These are phyloP conservation scores for Litocranius walleri DNA, from an alignment of 2,113 vertebrate genomes.

Conservation along the genomic window DNA sequence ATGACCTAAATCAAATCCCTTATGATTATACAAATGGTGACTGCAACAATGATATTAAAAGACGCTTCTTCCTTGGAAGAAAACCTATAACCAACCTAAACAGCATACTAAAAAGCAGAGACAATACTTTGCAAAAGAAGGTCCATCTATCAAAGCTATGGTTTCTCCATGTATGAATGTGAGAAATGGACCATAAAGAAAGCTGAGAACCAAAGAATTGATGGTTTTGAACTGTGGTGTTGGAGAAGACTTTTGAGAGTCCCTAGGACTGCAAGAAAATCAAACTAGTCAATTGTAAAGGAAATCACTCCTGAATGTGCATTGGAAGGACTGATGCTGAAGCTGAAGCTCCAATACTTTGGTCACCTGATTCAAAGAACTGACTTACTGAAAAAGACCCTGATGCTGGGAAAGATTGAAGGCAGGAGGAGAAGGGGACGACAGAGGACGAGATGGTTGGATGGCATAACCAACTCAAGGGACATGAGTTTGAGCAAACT, in stretches of 20 bases:
- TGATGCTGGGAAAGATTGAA: not conserved
- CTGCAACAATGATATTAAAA: not conserved
- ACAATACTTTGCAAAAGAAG: not conserved
- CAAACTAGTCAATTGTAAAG: not conserved
- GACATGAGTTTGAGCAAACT: not conserved
- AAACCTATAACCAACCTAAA: not conserved
- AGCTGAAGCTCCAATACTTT: not conserved
- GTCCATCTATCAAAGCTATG: not conserved
- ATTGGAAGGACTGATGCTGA: not conserved
- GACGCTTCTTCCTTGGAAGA: not conserved
- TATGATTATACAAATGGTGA: not conserved
- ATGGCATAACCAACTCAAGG: not conserved
- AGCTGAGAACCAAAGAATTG: not conserved
- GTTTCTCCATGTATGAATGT: not conserved
- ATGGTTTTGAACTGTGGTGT: not conserved
- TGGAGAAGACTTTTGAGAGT: not conserved
- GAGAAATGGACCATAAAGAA: not conserved
- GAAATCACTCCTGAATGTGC: not conserved
- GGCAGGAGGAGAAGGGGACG: not conserved
- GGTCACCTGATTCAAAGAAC: not conserved
- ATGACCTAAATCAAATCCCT: too few species aligned
- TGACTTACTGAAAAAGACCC: not conserved
- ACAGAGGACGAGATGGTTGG: not conserved
- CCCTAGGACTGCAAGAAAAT: not conserved
- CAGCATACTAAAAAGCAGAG: not conserved